These are phyloP conservation scores for Lottia gigantea DNA, from an alignment of 2,888 invertebrate species.

Conservation along the genomic window DNA sequence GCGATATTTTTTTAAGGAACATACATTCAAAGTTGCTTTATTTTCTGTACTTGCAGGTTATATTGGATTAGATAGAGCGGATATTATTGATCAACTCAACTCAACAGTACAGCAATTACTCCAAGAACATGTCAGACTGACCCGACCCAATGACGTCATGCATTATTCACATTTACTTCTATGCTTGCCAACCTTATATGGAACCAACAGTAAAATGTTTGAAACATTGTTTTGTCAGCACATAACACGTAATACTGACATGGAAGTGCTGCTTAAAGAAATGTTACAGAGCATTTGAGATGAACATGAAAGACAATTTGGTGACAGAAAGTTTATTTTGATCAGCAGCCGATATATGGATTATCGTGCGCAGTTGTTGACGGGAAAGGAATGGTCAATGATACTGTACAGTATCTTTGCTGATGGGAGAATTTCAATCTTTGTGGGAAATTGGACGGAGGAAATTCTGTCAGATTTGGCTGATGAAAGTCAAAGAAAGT, in stretches of 20 bases:
- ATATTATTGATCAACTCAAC: slow-evolving; percentile 55
- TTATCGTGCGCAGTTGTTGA: too few species aligned
- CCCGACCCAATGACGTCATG: slow-evolving; percentile 58
- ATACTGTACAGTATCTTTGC: too few species aligned
- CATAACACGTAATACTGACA: slow-evolving; percentile 55
- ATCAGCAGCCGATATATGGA: too few species aligned
- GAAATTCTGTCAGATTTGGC: too few species aligned
- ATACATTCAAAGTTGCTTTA: background rate
- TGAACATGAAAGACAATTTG: background rate
- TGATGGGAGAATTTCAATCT: too few species aligned
- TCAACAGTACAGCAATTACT: slow-evolving; percentile 58
- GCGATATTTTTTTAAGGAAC: too few species aligned
- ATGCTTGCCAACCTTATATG: slow-evolving; percentile 61
- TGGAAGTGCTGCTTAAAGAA: slow-evolving; percentile 60
- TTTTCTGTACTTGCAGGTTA: slow-evolving; percentile 46
- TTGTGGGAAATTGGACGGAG: too few species aligned
- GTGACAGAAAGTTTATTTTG: too few species aligned
- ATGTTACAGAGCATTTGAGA: slow-evolving; percentile 49
- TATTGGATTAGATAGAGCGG: slow-evolving; percentile 50
- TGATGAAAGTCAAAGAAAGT: too few species aligned
- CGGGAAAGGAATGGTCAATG: too few species aligned
- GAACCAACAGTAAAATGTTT: slow-evolving; percentile 61
- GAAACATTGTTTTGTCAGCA: slow-evolving; percentile 63
- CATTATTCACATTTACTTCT: slow-evolving; percentile 63
- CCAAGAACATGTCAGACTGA: slow-evolving; percentile 56